phyloP scores from a whole-genome alignment of 2,888 invertebrate genomes.

The Hydrotaea diabolus region DNA sequence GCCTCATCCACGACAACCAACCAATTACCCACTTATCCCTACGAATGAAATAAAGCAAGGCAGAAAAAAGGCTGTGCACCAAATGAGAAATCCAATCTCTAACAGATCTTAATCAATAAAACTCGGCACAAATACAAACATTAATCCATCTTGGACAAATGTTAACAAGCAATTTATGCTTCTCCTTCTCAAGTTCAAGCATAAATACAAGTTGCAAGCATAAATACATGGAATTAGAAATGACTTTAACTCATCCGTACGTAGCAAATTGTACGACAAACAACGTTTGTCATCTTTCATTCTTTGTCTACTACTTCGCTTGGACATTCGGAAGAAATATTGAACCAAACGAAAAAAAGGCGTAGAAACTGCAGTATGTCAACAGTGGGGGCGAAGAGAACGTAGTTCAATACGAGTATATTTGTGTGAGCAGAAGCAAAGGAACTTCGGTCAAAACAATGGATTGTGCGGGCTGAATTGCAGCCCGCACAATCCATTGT shows the following conservation, averaged over 20 bases:
- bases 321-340: not conserved
- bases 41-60: too few relatives aligned
- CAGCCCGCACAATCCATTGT: too few relatives aligned
- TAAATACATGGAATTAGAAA: conserved; percentile 45
- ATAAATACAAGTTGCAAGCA: not conserved
- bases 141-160: conserved; percentile 59
- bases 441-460: too few relatives aligned
- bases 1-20: not conserved
- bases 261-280: conserved; percentile 8
- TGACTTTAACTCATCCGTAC: conserved; percentile 36
- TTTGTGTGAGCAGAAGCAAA: too few relatives aligned
- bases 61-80: not conserved
- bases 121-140: conserved; percentile 19
- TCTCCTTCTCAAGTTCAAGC: not conserved
- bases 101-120: conserved; percentile 55
- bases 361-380: not conserved
- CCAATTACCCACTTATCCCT: conserved; percentile 29
- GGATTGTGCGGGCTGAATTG: too few relatives aligned
- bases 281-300: conserved; percentile 42
- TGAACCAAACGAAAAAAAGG: not conserved
- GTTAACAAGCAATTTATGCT: conserved; percentile 58
- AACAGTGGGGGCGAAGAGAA: conserved; percentile 1
- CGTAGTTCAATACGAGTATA: not conserved
- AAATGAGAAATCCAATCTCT: conserved; percentile 38
- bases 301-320: not conserved